phyloP scores from a whole-genome alignment of 2,888 invertebrate genomes.

The Schizaphis graminum region DNA sequence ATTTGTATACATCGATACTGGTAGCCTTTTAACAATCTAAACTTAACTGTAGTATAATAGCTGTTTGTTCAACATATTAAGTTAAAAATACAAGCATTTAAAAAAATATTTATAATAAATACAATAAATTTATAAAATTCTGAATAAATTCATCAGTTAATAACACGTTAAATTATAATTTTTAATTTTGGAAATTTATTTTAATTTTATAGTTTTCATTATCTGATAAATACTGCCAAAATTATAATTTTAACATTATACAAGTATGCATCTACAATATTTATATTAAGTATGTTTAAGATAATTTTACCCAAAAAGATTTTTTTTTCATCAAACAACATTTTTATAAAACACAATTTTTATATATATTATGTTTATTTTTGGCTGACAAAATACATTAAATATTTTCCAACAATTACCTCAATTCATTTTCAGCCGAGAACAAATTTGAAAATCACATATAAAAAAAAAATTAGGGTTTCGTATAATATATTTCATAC shows the following conservation, averaged over 20 bases:
- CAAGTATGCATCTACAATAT: not conserved
- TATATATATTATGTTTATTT: not conserved
- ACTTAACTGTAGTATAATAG: not conserved
- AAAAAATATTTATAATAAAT: not conserved
- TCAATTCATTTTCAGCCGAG: not conserved
- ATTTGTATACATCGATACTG: not conserved
- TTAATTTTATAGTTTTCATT: not conserved
- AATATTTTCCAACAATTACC: not conserved
- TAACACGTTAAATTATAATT: not conserved
- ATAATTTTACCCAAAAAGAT: not conserved
- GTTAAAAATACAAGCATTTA: not conserved
- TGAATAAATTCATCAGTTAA: not conserved
- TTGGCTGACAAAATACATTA: not conserved
- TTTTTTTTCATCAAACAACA: conserved; percentile 8
- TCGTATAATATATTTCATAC: not conserved
- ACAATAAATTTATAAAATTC: not conserved
- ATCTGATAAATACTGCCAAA: not conserved
- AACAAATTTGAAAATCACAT: not conserved
- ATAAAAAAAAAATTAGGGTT: not conserved
- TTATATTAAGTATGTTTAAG: not conserved
- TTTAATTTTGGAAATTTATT: not conserved
- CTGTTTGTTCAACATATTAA: not conserved
- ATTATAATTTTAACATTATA: not conserved
- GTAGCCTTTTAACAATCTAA: not conserved
- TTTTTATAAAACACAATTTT: not conserved